Evolutionary conservation across 1,140 invertebrate genomes (phyloP).

Genomic region (Teleogryllus occipitalis): DNA sequence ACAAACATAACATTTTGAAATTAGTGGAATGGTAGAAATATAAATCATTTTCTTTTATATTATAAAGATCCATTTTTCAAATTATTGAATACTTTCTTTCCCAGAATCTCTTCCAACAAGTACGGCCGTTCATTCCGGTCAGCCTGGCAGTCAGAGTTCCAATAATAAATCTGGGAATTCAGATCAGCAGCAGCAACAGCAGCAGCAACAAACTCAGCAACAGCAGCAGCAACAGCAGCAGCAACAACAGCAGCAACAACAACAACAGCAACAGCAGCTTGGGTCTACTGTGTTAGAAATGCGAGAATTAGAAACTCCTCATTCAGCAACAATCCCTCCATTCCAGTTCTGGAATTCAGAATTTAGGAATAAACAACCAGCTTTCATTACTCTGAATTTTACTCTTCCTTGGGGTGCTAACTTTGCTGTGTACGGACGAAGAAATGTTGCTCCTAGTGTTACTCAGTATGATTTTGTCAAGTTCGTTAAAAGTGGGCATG

Average conservation of each 20-base stretch:
- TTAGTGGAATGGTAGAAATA: too few species aligned
- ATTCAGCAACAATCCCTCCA: conserved; percentile 70
- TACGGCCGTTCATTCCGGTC: conserved; percentile 50
- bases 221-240: conserved; percentile 11
- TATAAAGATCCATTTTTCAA: too few species aligned
- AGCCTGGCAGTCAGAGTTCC: conserved; percentile 8
- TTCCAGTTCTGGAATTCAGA: conserved; percentile 88
- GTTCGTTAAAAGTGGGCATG: conserved; percentile 72
- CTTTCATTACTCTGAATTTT: conserved; percentile 82
- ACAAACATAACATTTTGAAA: too few species aligned
- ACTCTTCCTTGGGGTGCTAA: conserved; percentile 83
- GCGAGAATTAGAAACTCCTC: conserved; percentile 69
- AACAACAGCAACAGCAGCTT: conserved; percentile 34
- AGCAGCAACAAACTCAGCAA: conserved; percentile 9
- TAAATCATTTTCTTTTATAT: too few species aligned
- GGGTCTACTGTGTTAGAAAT: conserved; percentile 75
- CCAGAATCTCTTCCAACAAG: conserved; percentile 59
- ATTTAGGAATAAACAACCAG: conserved; percentile 78
- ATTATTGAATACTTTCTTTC: conserved; percentile 23
- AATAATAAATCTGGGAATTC: not conserved
- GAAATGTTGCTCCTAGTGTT: conserved; percentile 86
- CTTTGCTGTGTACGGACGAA: conserved; percentile 85
- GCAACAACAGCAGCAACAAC: conserved; percentile 13
- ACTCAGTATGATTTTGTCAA: conserved; percentile 94
- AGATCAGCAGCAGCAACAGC: not conserved